Evolutionary conservation across 1,140 invertebrate species (phyloP).

Genomic region (Cydia strobilella): DNA sequence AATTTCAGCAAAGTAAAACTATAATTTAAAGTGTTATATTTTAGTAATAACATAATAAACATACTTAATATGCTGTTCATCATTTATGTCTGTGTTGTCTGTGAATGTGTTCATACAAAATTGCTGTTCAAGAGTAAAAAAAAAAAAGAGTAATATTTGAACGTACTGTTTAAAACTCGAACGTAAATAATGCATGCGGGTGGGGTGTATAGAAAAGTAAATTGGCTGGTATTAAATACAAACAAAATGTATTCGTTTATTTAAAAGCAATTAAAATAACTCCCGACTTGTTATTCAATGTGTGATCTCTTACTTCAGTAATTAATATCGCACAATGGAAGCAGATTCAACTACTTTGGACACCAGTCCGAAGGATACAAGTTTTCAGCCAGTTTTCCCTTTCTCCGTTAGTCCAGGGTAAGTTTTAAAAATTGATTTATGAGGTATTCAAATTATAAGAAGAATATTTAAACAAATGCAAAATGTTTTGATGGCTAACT

Average conservation of each 20-base stretch:
- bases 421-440: constrained; percentile 32
- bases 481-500: constrained; percentile 2
- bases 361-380: constrained; percentile 45
- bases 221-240: neutral
- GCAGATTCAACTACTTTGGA: constrained; percentile 72
- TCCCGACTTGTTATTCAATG: neutral
- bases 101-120: neutral
- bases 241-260: neutral
- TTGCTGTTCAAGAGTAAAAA: neutral
- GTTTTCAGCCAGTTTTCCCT: constrained; percentile 49
- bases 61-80: too few species aligned
- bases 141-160: neutral
- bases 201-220: constrained; percentile 7
- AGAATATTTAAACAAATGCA: constrained; percentile 14
- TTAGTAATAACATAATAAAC: too few species aligned
- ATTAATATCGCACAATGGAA: constrained; percentile 53
- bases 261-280: neutral
- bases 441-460: neutral
- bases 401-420: constrained; percentile 57
- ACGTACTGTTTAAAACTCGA: neutral
- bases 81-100: too few species aligned
- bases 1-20: too few species aligned
- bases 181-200: constrained; percentile 12
- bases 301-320: neutral
- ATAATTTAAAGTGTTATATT: too few species aligned